Percentiles rank a stretch among this genome's conserved stretches.
These are phyloP conservation scores for Steatornis caripensis DNA, from an alignment of 2,113 vertebrate species.

Conservation along the genomic window DNA sequence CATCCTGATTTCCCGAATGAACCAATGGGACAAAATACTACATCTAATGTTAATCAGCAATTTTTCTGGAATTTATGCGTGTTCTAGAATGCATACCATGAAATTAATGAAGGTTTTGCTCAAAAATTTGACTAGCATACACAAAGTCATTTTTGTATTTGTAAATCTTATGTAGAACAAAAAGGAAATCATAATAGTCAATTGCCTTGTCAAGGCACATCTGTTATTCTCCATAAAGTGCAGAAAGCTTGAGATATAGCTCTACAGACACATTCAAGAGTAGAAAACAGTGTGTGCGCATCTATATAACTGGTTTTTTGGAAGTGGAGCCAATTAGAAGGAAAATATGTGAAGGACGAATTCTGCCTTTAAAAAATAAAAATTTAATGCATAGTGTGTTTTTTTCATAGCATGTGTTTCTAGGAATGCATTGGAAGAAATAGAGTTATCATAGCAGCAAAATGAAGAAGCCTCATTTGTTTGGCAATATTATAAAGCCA, in stretches of 20 bases:
- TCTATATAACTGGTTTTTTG: background rate
- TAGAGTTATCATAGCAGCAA: background rate
- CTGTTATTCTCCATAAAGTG: background rate
- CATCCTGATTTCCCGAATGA: background rate
- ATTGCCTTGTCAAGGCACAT: background rate
- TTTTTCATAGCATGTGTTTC: background rate
- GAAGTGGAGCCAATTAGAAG: background rate
- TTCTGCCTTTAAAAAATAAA: background rate
- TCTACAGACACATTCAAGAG: background rate
- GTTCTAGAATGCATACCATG: background rate
- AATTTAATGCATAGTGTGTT: background rate
- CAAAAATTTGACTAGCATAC: background rate
- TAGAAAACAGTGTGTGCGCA: background rate
- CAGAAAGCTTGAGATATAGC: background rate
- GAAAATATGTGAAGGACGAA: background rate
- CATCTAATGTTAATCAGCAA: background rate
- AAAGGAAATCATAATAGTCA: background rate
- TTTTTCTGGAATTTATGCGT: background rate
- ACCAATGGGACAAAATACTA: constrained; percentile 11
- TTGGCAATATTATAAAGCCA: constrained; percentile 5
- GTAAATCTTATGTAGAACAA: background rate
- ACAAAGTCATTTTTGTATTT: background rate
- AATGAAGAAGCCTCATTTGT: constrained; percentile 7
- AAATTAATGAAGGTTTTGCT: background rate
- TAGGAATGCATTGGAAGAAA: background rate